A percentile compares a stretch with the other conserved stretches of the same genome.
phyloP scores from a whole-genome alignment of 2,113 vertebrate genomes.

The Pelecanus crispus region DNA sequence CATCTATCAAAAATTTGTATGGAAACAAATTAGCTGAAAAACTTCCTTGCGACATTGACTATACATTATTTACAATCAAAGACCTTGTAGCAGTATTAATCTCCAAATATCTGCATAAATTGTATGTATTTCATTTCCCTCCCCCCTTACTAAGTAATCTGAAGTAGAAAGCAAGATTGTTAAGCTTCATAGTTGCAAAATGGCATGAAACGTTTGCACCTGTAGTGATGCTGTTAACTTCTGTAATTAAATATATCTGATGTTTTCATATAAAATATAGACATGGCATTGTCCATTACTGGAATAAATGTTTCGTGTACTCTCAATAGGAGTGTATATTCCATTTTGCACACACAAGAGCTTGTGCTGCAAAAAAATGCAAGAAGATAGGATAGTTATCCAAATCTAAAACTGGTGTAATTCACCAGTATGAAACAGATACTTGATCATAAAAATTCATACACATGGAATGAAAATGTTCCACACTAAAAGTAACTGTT shows the following conservation, averaged over 20 bases:
- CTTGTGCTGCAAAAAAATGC: constrained; percentile 48
- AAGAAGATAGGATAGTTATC: constrained; percentile 1
- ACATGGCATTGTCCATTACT: constrained; percentile 21
- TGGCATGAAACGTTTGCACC: constrained; percentile 52
- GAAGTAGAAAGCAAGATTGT: constrained; percentile 67
- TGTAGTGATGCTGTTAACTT: constrained; percentile 33
- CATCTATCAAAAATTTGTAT: constrained; percentile 79
- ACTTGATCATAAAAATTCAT: constrained; percentile 41
- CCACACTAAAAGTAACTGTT: constrained; percentile 51
- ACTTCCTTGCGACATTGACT: constrained; percentile 72
- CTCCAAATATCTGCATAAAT: constrained; percentile 64
- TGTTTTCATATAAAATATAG: constrained; percentile 49
- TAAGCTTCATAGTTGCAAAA: constrained; percentile 38
- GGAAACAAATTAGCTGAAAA: constrained; percentile 74
- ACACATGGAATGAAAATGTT: constrained; percentile 64
- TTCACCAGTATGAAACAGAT: constrained; percentile 19
- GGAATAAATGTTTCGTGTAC: constrained; percentile 13
- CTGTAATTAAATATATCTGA: constrained; percentile 37
- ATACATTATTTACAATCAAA: constrained; percentile 83
- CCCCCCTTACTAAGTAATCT: constrained; percentile 66
- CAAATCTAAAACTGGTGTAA: neutral
- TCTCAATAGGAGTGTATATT: constrained; percentile 52
- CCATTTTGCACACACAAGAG: constrained; percentile 48
- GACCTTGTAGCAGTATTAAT: constrained; percentile 65
- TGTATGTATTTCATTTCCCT: constrained; percentile 54